Base-by-base conservation (phyloP, 2,113 vertebrate species). In the Trinectes maculatus region DNA sequence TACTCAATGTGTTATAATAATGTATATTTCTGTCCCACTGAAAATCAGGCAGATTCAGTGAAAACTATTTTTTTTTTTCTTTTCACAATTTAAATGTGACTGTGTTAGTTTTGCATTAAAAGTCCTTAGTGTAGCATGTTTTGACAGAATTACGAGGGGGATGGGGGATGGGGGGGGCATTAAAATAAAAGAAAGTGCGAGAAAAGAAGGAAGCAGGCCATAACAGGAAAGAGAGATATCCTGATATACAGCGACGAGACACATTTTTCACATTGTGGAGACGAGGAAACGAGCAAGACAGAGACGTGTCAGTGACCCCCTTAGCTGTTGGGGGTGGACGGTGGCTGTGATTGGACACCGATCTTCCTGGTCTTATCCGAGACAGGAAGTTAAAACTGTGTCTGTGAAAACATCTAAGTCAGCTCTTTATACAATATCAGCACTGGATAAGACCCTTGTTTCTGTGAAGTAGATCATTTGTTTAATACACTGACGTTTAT, bases 221-320 rank as follows among this genome's bases (percentile, higher is more conserved):
- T 10, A 40, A 70, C 21, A 66, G 62, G 62, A 65, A 63, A 71
- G 53, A 34, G 21, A 60, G 48, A 56, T 39, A 26, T 34, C 29
- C 29, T 19, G 9, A 43, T 19, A 44, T 18, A 25, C 28, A 60
- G 28, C 8, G 24, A 29, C 3, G 33, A 55, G 47, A 31, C 28
- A 18, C n/a, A 2, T 61, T 59, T 51, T 16, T 9, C 3, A 24
- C 12, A 3, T 28, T 8, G 11, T 56, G 15, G 37, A 26, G 39
- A 6, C 3, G 22, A 29, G 58, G 65, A 79, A 77, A 46, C 18
- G 0, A 44, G 31, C 29, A 33, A 49, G 21, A 44, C 21, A 36
- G 3, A 49, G 34, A 21, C 13, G 56, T 16, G 33, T 11, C 10
- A 13, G 40, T 54, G 16, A 46, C 22, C n/a, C n/a, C n/a, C n/a